Conservation (phyloP, 2,888 invertebrate genomes). For the Oscheius sp. region DNA sequence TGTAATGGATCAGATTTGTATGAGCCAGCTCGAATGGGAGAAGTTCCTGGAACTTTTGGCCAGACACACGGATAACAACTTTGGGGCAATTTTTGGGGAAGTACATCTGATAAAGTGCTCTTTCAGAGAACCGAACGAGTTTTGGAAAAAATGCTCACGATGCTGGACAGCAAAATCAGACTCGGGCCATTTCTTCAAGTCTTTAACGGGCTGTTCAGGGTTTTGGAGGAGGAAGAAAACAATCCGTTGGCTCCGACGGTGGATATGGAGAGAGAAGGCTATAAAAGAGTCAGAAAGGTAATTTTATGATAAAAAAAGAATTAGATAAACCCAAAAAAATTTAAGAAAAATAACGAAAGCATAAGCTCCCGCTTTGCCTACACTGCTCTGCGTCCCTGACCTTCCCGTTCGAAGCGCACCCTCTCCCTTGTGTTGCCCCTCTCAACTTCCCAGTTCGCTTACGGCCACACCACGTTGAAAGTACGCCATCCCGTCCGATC, state of each 20-base stretch:
- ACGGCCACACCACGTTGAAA: too few species aligned
- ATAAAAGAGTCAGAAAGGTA: conserved; percentile 49
- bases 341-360: too few species aligned
- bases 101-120: neutral
- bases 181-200: conserved; percentile 44
- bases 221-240: conserved; percentile 42
- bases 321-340: too few species aligned
- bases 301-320: neutral
- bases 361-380: too few species aligned
- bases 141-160: conserved; percentile 47
- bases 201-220: too few species aligned
- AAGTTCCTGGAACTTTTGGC: neutral
- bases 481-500: too few species aligned
- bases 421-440: too few species aligned
- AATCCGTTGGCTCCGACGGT: neutral
- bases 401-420: neutral
- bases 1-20: conserved; percentile 44
- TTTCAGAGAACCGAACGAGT: conserved; percentile 42
- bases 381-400: too few species aligned
- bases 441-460: too few species aligned
- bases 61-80: neutral
- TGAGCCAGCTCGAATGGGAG: neutral
- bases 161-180: conserved; percentile 48
- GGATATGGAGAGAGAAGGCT: conserved; percentile 40
- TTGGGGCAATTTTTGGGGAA: neutral